Evolutionary conservation across 2,113 vertebrate genomes (phyloP).

Genomic region (Cheilinus undulatus): DNA sequence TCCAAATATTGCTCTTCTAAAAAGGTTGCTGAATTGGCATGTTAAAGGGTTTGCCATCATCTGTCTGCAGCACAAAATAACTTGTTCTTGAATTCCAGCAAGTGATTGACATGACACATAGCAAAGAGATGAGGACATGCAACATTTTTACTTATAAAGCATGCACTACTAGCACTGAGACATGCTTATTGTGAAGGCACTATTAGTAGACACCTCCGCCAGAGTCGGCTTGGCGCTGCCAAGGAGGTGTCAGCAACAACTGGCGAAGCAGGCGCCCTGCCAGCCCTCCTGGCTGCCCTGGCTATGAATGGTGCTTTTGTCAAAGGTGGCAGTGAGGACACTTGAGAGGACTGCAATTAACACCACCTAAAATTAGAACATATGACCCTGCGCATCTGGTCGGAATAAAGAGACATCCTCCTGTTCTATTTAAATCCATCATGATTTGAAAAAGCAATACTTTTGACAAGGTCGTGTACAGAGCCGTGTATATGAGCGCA

Average conservation of each 20-base stretch:
- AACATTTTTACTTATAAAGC: constrained; percentile 35
- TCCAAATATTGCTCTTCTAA: background rate
- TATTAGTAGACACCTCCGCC: constrained; percentile 43
- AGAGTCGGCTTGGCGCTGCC: constrained; percentile 56
- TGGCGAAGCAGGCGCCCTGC: constrained; percentile 57
- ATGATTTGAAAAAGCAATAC: constrained; percentile 27
- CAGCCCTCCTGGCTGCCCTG: constrained; percentile 56
- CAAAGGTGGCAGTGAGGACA: constrained; percentile 73
- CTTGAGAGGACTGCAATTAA: constrained; percentile 78
- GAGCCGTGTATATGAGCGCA: constrained; percentile 18
- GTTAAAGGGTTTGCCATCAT: background rate
- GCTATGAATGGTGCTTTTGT: constrained; percentile 72
- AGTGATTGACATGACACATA: constrained; percentile 1
- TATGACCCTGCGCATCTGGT: constrained; percentile 53
- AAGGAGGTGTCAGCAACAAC: constrained; percentile 77
- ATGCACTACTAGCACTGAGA: constrained; percentile 3
- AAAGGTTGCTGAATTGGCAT: too few species aligned
- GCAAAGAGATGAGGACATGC: constrained; percentile 7
- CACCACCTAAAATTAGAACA: constrained; percentile 78
- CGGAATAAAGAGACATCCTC: constrained; percentile 4
- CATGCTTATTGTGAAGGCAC: constrained; percentile 30
- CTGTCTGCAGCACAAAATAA: constrained; percentile 1
- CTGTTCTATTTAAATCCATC: background rate
- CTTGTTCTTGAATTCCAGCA: constrained; percentile 34
- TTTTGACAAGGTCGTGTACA: constrained; percentile 43